These are phyloP conservation scores for Nycteola revayana DNA, from an alignment of 2,888 invertebrate genomes.

Conservation along the genomic window DNA sequence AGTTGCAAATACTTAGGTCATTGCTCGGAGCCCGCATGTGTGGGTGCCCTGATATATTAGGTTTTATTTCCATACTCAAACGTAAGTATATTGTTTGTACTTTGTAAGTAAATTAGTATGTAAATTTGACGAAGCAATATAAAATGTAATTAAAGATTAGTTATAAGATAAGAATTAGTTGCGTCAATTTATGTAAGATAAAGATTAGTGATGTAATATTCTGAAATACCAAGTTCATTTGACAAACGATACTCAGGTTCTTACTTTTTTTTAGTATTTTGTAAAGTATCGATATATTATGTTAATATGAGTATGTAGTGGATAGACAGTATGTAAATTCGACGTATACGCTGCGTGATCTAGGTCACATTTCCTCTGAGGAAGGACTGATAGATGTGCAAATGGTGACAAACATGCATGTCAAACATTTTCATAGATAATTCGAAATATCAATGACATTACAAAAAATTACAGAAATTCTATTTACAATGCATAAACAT, in stretches of 20 bases:
- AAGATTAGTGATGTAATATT: too few species aligned
- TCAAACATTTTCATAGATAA: constrained; percentile 3
- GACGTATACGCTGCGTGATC: constrained; percentile 45
- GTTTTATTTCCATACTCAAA: constrained; percentile 15
- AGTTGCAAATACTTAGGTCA: constrained; percentile 56
- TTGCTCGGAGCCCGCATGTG: constrained; percentile 52
- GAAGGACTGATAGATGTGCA: constrained; percentile 63
- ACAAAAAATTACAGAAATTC: too few species aligned
- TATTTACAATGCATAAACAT: too few species aligned
- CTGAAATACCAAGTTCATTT: neutral
- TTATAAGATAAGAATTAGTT: too few species aligned
- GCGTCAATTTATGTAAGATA: too few species aligned
- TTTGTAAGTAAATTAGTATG: too few species aligned
- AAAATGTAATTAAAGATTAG: too few species aligned
- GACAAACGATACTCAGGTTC: too few species aligned
- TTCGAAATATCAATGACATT: too few species aligned
- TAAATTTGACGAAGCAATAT: too few species aligned
- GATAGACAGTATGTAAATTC: constrained; percentile 48
- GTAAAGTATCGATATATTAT: constrained; percentile 27
- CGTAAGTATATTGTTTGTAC: too few species aligned
- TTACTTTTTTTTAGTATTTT: constrained; percentile 5
- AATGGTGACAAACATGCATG: constrained; percentile 52
- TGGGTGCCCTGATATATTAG: constrained; percentile 36
- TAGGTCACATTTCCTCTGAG: constrained; percentile 65
- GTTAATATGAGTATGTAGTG: constrained; percentile 41